Conservation (phyloP, 1,140 invertebrate genomes). For the Drosophila insularis region DNA sequence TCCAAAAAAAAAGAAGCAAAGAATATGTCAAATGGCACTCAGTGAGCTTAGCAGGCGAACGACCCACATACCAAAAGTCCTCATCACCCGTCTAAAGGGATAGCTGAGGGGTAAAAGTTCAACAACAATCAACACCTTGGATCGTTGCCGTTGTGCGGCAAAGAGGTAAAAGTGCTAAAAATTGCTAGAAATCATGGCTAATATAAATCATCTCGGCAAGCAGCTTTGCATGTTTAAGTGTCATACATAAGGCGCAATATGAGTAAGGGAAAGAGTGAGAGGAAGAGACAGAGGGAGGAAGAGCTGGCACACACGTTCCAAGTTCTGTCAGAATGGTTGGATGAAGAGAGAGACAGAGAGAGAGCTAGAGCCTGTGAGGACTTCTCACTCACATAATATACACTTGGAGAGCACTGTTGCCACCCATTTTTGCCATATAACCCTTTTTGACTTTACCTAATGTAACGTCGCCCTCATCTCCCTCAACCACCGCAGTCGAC, state of each 20-base stretch:
- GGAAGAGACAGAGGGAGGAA: too few species aligned
- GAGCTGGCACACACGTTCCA: constrained; percentile 48
- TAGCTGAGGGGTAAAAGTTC: constrained; percentile 41
- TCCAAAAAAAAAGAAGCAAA: constrained; percentile 1
- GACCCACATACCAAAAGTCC: constrained; percentile 22
- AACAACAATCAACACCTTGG: constrained; percentile 77
- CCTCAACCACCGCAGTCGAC: constrained; percentile 45
- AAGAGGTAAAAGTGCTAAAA: constrained; percentile 67
- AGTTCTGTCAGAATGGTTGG: constrained; percentile 10
- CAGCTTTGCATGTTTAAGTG: constrained; percentile 80
- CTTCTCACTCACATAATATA: constrained; percentile 58
- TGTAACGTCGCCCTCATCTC: constrained; percentile 30
- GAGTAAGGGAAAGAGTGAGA: constrained; percentile 23
- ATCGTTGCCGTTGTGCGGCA: constrained; percentile 26
- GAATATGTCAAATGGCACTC: constrained; percentile 64
- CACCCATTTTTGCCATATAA: constrained; percentile 56
- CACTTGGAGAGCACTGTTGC: constrained; percentile 46
- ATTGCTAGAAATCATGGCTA: constrained; percentile 78
- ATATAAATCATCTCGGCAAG: constrained; percentile 80
- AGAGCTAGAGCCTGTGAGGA: neutral
- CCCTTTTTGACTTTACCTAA: constrained; percentile 77
- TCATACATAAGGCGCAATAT: constrained; percentile 77
- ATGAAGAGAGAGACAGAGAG: neutral
- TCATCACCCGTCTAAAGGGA: too few species aligned
- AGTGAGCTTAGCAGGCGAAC: constrained; percentile 19